Evolutionary conservation across 2,113 vertebrate species (phyloP).

Genomic region (Rhinolophus ferrumequinum): DNA sequence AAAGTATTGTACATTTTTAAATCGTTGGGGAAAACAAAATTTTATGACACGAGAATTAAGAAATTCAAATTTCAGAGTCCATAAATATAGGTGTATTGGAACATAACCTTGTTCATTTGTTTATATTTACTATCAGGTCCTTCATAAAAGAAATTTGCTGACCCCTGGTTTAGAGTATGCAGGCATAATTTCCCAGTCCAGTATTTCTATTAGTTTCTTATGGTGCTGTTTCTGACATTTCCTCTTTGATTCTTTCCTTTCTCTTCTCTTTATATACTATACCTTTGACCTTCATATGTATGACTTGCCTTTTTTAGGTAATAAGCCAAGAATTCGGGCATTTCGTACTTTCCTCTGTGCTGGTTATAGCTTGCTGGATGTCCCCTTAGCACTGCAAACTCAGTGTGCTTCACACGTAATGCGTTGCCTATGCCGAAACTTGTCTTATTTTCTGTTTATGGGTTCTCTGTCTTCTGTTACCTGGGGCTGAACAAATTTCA

Average conservation of each 20-base stretch:
- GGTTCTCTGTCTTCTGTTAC: constrained; percentile 2
- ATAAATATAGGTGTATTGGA: neutral
- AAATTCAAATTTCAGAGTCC: neutral
- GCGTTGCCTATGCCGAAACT: neutral
- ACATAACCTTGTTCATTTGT: neutral
- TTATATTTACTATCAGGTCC: neutral
- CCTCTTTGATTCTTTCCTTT: neutral
- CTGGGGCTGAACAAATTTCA: neutral
- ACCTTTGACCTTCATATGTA: neutral
- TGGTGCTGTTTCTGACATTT: neutral
- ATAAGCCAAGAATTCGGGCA: neutral
- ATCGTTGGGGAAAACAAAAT: neutral
- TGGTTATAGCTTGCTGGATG: neutral
- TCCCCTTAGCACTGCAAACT: neutral
- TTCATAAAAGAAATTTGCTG: neutral
- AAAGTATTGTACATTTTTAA: neutral
- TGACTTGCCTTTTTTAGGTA: neutral
- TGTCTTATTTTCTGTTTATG: neutral
- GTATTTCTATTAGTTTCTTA: neutral
- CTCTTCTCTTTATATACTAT: neutral
- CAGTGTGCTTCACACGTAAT: neutral
- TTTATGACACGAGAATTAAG: neutral
- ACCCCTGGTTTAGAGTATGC: neutral
- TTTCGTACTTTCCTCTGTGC: neutral
- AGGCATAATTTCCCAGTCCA: neutral